Evolutionary conservation across 2,113 vertebrate species (phyloP).

Genomic region (Mellivora capensis): DNA sequence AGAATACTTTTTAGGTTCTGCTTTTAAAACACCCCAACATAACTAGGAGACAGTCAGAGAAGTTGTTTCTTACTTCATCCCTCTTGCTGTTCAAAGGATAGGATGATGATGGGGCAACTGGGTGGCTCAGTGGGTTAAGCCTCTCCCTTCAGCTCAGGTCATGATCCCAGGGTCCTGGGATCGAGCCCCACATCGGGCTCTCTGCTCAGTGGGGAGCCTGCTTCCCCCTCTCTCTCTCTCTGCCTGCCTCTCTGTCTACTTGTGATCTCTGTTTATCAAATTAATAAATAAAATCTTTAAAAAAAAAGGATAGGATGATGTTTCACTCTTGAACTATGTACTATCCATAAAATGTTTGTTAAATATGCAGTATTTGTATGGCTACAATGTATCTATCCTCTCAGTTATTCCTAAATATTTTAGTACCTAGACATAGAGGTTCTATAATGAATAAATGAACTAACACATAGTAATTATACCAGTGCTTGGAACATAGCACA

Average conservation of each 20-base stretch:
- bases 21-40: background rate
- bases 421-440: background rate
- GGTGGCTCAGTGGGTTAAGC: too few species aligned
- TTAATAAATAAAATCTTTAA: too few species aligned
- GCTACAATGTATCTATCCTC: accelerated
- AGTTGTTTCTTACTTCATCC: background rate
- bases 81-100: background rate
- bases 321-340: background rate
- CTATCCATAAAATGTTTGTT: background rate
- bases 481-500: background rate
- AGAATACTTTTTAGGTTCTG: background rate
- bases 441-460: background rate
- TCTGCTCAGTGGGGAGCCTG: too few species aligned
- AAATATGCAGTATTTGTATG: background rate
- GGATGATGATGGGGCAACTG: too few species aligned
- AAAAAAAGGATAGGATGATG: background rate
- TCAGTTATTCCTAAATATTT: background rate
- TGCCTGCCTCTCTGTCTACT: too few species aligned
- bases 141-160: too few species aligned
- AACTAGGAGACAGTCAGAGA: background rate
- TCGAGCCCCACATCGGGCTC: too few species aligned
- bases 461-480: background rate
- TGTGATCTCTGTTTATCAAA: too few species aligned
- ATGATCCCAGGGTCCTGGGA: too few species aligned
- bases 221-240: too few species aligned